A percentile compares a stretch with the other conserved stretches of the same genome.
Evolutionary conservation across 2,797 vertebrate genomes (phyloP).

Genomic region (Chloroceryle amazona): DNA sequence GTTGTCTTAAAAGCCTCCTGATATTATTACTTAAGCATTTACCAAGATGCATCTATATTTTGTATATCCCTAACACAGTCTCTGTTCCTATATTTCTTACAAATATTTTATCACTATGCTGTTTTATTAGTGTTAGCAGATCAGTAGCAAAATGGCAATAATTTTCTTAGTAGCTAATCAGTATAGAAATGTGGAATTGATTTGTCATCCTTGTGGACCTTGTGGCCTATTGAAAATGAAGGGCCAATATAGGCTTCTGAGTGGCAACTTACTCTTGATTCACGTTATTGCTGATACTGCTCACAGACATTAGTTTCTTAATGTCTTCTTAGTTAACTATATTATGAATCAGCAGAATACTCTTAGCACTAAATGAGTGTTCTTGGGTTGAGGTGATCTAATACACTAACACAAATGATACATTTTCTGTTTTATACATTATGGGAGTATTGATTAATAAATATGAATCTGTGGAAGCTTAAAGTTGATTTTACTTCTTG

Average conservation of each 20-base stretch:
- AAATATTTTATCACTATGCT: neutral
- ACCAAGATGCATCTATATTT: neutral
- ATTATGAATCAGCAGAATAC: neutral
- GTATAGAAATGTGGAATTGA: neutral
- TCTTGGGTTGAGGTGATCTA: neutral
- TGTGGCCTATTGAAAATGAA: neutral
- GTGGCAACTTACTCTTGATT: neutral
- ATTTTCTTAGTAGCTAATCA: neutral
- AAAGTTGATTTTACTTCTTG: neutral
- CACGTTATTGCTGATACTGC: neutral
- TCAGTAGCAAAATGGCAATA: neutral
- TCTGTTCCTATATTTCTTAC: neutral
- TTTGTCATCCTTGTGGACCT: neutral
- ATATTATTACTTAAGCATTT: neutral
- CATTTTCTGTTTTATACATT: neutral
- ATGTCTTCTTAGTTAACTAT: neutral
- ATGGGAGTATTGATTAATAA: neutral
- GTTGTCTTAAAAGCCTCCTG: neutral
- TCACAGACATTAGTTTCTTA: neutral
- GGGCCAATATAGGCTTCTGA: neutral
- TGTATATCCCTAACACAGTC: neutral
- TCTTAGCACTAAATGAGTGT: neutral
- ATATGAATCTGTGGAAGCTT: neutral
- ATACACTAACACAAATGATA: neutral
- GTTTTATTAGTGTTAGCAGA: neutral